phyloP scores from a whole-genome alignment of 2,888 invertebrate genomes.

The Eledona agricola region DNA sequence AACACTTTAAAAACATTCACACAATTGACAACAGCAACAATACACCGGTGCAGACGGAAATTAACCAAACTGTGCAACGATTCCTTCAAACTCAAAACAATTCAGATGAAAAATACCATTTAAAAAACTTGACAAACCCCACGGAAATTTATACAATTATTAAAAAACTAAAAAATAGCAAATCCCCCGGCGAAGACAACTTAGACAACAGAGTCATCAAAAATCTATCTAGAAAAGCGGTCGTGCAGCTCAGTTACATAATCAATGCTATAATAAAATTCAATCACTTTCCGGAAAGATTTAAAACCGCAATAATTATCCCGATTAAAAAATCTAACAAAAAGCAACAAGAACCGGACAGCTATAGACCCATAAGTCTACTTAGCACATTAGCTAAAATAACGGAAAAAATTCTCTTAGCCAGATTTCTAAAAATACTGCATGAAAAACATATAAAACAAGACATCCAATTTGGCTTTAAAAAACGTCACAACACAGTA shows the following conservation, averaged over 20 bases:
- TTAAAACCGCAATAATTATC: conserved; percentile 43
- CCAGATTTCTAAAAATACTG: conserved; percentile 14
- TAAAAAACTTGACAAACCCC: too few species aligned
- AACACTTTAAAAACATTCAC: too few species aligned
- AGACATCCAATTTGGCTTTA: conserved; percentile 48
- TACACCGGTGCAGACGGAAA: too few species aligned
- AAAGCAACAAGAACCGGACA: conserved; percentile 11
- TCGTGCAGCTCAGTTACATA: conserved; percentile 43
- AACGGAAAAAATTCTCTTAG: conserved; percentile 33
- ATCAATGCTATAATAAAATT: conserved; percentile 40
- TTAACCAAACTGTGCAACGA: too few species aligned
- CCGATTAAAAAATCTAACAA: conserved; percentile 42
- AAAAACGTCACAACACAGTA: conserved; percentile 46
- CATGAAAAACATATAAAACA: conserved; percentile 26
- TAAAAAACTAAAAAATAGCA: too few species aligned
- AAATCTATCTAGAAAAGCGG: conserved; percentile 44
- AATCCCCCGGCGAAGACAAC: too few species aligned
- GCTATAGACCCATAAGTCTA: conserved; percentile 41
- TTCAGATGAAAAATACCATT: too few species aligned
- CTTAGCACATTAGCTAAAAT: conserved; percentile 36
- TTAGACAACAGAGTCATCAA: conserved; percentile 39
- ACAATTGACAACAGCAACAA: too few species aligned
- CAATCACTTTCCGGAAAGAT: conserved; percentile 39
- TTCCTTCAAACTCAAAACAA: too few species aligned
- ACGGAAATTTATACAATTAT: too few species aligned